A percentile compares a stretch with the other conserved stretches of the same genome.
These are phyloP conservation scores for Cantharis rufa DNA, from an alignment of 2,888 invertebrate species.

Conservation along the genomic window DNA sequence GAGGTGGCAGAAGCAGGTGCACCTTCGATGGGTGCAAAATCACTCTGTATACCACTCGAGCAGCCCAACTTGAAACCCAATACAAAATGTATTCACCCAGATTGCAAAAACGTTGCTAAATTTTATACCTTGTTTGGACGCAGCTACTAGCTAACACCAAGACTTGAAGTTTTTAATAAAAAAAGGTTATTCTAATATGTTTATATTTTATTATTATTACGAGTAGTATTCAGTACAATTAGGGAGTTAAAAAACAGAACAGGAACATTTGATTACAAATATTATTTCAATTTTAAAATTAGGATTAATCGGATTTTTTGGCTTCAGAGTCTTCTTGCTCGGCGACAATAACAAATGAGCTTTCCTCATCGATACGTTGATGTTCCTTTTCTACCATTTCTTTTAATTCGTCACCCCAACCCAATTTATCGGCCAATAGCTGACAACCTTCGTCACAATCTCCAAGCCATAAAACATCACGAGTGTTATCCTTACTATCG, in stretches of 20 bases:
- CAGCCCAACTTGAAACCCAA: slow-evolving; percentile 70
- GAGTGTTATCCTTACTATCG: slow-evolving; percentile 63
- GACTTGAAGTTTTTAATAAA: not conserved
- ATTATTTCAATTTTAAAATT: not conserved
- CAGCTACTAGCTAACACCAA: slow-evolving; percentile 73
- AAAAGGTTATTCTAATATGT: not conserved
- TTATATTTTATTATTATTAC: not conserved
- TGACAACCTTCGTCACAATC: slow-evolving; percentile 83
- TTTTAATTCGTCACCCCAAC: slow-evolving; percentile 69
- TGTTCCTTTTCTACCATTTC: slow-evolving; percentile 63
- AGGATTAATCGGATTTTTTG: not conserved
- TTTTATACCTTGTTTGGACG: slow-evolving; percentile 93
- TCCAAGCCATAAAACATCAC: slow-evolving; percentile 82
- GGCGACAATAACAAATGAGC: not conserved
- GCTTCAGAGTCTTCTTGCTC: not conserved
- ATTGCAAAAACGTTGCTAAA: slow-evolving; percentile 78
- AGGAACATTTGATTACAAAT: not conserved
- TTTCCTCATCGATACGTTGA: slow-evolving; percentile 56
- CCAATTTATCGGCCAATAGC: slow-evolving; percentile 73
- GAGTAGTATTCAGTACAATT: not conserved
- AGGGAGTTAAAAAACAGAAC: not conserved
- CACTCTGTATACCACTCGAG: slow-evolving; percentile 95
- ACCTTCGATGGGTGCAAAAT: slow-evolving; percentile 98
- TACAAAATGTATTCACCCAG: slow-evolving; percentile 86
- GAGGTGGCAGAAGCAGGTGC: slow-evolving; percentile 74